Conservation (phyloP, 2,797 vertebrate species). For the Harpagifer antarcticus region DNA sequence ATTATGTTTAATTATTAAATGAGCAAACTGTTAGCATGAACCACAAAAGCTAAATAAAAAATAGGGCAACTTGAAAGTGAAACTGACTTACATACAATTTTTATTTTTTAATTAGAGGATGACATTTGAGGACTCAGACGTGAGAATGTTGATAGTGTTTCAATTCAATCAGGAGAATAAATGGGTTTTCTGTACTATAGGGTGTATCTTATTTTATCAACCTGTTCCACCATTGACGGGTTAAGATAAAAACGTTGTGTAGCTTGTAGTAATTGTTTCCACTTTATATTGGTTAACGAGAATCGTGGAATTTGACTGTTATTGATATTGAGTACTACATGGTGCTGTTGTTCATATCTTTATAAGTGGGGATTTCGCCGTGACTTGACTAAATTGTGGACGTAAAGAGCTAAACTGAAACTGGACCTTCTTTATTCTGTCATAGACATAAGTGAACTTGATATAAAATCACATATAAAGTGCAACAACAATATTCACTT, state of each 20-base stretch:
- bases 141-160: slow-evolving; percentile 1
- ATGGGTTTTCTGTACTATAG: background rate
- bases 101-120: slow-evolving; percentile 5
- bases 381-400: background rate
- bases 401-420: background rate
- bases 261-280: background rate
- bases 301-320: no score
- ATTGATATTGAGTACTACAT: no score
- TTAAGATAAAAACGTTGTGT: background rate
- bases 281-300: no score
- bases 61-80: slow-evolving; percentile 21
- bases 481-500: background rate
- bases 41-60: slow-evolving; percentile 40
- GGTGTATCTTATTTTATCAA: background rate
- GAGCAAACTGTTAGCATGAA: slow-evolving; percentile 43
- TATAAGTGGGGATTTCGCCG: background rate
- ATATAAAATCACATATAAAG: background rate
- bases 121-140: slow-evolving; percentile 19
- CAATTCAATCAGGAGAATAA: background rate
- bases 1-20: slow-evolving; percentile 52
- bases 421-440: background rate
- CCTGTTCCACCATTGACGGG: background rate
- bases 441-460: background rate
- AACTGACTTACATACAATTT: background rate
- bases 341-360: background rate